phyloP scores from a whole-genome alignment of 2,797 vertebrate genomes.

The Crax fasciolata region DNA sequence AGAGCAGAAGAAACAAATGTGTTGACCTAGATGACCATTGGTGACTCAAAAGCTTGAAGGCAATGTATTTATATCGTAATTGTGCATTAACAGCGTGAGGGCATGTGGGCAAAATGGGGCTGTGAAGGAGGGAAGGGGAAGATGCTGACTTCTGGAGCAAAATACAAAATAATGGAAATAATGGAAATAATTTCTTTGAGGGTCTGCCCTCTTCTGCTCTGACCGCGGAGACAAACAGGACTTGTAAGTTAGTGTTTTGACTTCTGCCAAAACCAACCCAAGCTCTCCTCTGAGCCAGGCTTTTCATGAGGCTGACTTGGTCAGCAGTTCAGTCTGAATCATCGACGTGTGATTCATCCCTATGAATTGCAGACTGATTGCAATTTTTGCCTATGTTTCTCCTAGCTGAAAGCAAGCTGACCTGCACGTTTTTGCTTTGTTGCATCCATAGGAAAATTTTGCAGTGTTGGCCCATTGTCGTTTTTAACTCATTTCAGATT shows the following conservation, averaged over 20 bases:
- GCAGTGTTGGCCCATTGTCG: not conserved
- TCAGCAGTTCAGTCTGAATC: not conserved
- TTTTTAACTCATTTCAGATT: not conserved
- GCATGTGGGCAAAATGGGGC: not conserved
- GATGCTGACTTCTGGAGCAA: not conserved
- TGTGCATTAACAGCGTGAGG: not conserved
- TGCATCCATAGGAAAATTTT: conserved; percentile 17
- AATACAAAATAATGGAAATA: not conserved
- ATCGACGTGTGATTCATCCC: not conserved
- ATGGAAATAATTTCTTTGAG: not conserved
- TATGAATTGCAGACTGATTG: conserved; percentile 57
- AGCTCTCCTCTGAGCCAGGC: not conserved
- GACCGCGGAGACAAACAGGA: not conserved
- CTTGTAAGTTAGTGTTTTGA: not conserved
- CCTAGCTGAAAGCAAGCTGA: conserved; percentile 38
- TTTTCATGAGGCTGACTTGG: not conserved
- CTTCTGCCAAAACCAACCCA: not conserved
- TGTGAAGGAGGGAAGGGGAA: not conserved
- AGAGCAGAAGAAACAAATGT: not conserved
- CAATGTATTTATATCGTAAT: not conserved
- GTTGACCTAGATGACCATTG: not conserved
- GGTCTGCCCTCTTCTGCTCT: not conserved
- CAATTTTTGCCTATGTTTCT: conserved; percentile 42
- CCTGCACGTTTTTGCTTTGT: conserved; percentile 28
- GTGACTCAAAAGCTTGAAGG: conserved; percentile 48